Evolutionary conservation across 2,113 vertebrate species (phyloP), one percentile per base, ranked within the genome.

Genomic region (Dicrurus megarhynchus): DNA sequence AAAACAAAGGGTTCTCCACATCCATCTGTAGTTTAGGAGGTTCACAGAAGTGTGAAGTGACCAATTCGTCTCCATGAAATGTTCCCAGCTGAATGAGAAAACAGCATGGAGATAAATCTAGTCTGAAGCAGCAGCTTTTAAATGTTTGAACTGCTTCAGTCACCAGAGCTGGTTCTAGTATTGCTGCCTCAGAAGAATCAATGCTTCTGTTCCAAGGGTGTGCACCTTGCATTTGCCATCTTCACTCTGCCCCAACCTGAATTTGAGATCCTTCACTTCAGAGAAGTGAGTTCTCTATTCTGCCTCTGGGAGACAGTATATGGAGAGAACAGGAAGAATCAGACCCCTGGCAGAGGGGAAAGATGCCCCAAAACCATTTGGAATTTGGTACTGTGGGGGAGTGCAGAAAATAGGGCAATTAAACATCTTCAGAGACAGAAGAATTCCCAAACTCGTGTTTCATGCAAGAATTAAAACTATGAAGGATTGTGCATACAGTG

Each of bases 21-120:
- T 91, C 64, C 42, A 70, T 95, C 89, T 89, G 56, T 33, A 67
- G 46, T 78, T 95, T 87, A 94, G 85, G n/a, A 85, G 49, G 67
- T 76, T 95, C 92, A 90, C n/a, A 22, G 85, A 93, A 95, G 92
- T 88, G 71, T 93, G 88, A 95, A 93, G 70, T 70, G 69, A 73
- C 33, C 81, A 93, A 89, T 97, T 64, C 0, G 0, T 95, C 77
- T 91, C 84, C 64, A 84, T 71, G 69, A 94, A 96, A 82, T 37
- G 74, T 79, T 93, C 84, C 55, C 46, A 89, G 65, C 18, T 90
- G 90, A 89, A 94, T 55, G 69, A 75, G 77, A 61, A 91, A 89
- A 70, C 3, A 7, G 9, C 76, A 78, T 55, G 60, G 84, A 89
- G 81, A 94, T 55, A 5, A 94, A 95, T 95, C 82, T 68, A 52